Base-by-base conservation (phyloP, 2,888 invertebrate genomes). In the Drosophila lacicola region DNA sequence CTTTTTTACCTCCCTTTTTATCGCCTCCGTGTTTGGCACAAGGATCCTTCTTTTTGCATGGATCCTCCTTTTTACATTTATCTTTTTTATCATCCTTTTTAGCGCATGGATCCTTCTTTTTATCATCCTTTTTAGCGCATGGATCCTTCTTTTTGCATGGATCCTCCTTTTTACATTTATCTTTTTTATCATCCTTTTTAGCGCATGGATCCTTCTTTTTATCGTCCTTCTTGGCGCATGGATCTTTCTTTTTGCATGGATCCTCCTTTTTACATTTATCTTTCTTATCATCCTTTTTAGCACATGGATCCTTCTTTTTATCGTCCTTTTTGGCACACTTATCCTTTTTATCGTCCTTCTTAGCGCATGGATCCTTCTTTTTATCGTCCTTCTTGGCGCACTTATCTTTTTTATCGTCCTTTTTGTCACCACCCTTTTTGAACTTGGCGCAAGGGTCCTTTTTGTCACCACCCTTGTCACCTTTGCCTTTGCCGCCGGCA, bases 241-340 rank as follows among this genome's bases (percentile, higher is more conserved):
- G 33, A 41, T 21, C 42, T 4, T 44, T 51, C 9, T 64, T 51
- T n/a, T 42, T 57, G 0, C 37, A 21, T 21, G 21, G 17, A 0
- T 25, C 25, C n/a, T 25, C 25, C 17, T 44, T 25, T 0, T 14
- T 55, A 1, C 67, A 64, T 0, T 49, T 25, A 37, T 45, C 62
- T 19, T 60, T 58, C n/a, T 25, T 47, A 5, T 55, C 55, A 11
- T 14, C 37, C 2, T 51, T 17, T 55, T 61, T 49, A 9, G 29
- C 64, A 8, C 61, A 74, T 6, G 56, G 45, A 44, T 74, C 70
- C 6, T 77, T 57, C 10, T 69, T 73, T 1, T 63, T 50, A 9
- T 60, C 45, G 25, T 25, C 25, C 25, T 25, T 25, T 50, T 42
- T 42, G 10, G 37, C 50, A 1, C 11, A 25, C 1, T 6, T 1